phyloP scores from a whole-genome alignment of 2,888 invertebrate genomes.

The Clostera curtula region DNA sequence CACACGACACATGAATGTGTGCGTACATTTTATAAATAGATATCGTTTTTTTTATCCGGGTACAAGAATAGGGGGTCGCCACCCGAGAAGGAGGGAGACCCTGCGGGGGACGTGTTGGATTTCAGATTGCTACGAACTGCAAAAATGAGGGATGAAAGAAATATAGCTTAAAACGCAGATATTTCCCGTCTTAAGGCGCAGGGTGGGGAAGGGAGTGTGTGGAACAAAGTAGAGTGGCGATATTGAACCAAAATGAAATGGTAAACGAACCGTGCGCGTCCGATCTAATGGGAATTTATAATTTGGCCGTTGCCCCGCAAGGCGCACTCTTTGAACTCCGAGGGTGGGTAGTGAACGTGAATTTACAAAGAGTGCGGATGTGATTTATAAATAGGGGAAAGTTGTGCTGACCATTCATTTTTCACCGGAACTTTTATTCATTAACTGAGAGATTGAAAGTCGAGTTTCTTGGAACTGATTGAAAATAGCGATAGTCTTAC shows the following conservation, averaged over 20 bases:
- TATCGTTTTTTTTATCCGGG: constrained; percentile 74
- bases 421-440: constrained; percentile 45
- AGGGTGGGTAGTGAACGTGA: constrained; percentile 53
- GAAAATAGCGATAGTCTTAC: too few relatives aligned
- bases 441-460: constrained; percentile 35
- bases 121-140: constrained; percentile 77
- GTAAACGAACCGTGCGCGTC: constrained; percentile 75
- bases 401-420: constrained; percentile 46
- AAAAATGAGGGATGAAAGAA: constrained; percentile 78
- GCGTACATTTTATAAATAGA: constrained; percentile 74
- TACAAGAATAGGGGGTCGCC: constrained; percentile 70
- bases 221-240: constrained; percentile 75
- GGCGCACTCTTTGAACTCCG: constrained; percentile 68
- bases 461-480: constrained; percentile 1
- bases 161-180: constrained; percentile 77
- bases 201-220: constrained; percentile 56
- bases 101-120: constrained; percentile 74
- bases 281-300: constrained; percentile 76
- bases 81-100: constrained; percentile 56
- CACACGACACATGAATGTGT: constrained; percentile 57
- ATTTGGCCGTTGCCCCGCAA: constrained; percentile 70
- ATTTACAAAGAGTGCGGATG: constrained; percentile 65
- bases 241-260: constrained; percentile 75
- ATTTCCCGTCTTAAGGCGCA: constrained; percentile 73
- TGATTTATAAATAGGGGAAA: constrained; percentile 64